phyloP scores from a whole-genome alignment of 1,140 invertebrate species.

The Choristoneura fumiferana region DNA sequence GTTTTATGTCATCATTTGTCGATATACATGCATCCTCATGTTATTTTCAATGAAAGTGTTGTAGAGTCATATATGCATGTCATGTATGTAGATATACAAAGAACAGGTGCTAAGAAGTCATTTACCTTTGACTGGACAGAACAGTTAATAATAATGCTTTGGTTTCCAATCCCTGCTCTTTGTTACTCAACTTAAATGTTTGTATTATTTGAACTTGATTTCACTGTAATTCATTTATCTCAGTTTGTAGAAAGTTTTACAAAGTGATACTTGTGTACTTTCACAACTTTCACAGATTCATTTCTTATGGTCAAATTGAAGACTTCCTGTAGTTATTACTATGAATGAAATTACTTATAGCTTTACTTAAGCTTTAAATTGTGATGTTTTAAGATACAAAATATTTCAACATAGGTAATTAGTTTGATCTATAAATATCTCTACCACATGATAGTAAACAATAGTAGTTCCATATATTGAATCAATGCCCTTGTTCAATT shows the following conservation, averaged over 20 bases:
- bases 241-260: slow-evolving; percentile 35
- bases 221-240: slow-evolving; percentile 29
- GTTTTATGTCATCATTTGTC: slow-evolving; percentile 36
- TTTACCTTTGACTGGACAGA: slow-evolving; percentile 69
- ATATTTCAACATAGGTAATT: too few species aligned
- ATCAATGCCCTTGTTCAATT: too few species aligned
- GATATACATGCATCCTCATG: slow-evolving; percentile 23
- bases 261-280: slow-evolving; percentile 40
- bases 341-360: not conserved
- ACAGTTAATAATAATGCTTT: slow-evolving; percentile 63
- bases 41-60: slow-evolving; percentile 45
- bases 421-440: too few species aligned
- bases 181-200: slow-evolving; percentile 27
- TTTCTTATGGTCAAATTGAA: slow-evolving; percentile 24
- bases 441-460: too few species aligned
- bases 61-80: slow-evolving; percentile 32
- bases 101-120: slow-evolving; percentile 73
- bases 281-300: slow-evolving; percentile 62
- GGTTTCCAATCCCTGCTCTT: slow-evolving; percentile 56
- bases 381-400: too few species aligned
- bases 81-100: slow-evolving; percentile 43
- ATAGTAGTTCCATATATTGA: too few species aligned
- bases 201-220: slow-evolving; percentile 22
- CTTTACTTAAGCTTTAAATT: too few species aligned
- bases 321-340: slow-evolving; percentile 21